Evolutionary conservation across 2,888 invertebrate genomes (phyloP).

Genomic region (Gastracanthus pulcherrimus): DNA sequence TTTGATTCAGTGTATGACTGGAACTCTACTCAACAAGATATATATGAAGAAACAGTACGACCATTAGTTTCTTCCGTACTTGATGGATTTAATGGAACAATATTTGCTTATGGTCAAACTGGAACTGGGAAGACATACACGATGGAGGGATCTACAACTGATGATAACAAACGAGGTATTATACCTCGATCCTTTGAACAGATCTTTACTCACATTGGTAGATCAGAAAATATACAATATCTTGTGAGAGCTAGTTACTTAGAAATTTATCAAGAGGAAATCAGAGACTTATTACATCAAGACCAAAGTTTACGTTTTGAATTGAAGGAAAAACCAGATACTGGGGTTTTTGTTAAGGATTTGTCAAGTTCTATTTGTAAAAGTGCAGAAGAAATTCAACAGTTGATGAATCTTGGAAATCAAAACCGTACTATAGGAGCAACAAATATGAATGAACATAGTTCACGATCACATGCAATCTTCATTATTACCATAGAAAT

Average conservation of each 20-base stretch:
- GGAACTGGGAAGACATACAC: conserved; percentile 94
- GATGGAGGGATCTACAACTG: conserved; percentile 85
- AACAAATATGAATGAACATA: conserved; percentile 99
- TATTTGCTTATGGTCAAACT: conserved; percentile 99
- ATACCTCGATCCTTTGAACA: conserved; percentile 98
- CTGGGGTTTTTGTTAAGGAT: conserved; percentile 97
- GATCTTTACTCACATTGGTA: conserved; percentile 96
- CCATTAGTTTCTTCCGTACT: conserved; percentile 96
- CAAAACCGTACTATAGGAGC: conserved; percentile 95
- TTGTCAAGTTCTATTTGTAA: conserved; percentile 96
- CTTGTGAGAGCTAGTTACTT: conserved; percentile 97
- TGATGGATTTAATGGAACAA: conserved; percentile 99
- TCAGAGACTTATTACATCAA: conserved; percentile 83
- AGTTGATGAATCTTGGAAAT: conserved; percentile 96
- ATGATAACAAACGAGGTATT: conserved; percentile 88
- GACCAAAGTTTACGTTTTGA: conserved; percentile 87
- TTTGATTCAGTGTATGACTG: conserved; percentile 98
- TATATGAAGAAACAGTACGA: conserved; percentile 97
- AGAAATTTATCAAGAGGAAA: conserved; percentile 97
- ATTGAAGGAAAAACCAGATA: conserved; percentile 86
- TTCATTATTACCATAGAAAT: conserved; percentile 99
- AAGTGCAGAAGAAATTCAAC: conserved; percentile 94
- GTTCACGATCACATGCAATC: conserved; percentile 98
- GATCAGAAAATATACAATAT: conserved; percentile 95
- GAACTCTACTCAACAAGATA: conserved; percentile 91